Evolutionary conservation across 2,113 vertebrate genomes (phyloP), one percentile per base, ranked within the genome.

Genomic region (Erythrolamprus reginae): DNA sequence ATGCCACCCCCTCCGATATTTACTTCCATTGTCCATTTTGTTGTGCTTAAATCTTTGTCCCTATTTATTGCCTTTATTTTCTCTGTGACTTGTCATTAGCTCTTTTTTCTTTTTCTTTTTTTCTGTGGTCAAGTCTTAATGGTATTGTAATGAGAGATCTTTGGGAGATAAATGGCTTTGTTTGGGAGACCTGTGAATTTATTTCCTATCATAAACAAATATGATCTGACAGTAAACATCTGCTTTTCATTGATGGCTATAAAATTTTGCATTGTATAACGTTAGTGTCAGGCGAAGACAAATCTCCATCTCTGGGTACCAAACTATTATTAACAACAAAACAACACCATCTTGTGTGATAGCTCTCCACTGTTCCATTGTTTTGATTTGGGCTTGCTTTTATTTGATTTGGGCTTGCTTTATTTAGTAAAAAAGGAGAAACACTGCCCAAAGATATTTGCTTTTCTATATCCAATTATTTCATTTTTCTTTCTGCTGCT

Each of bases 381-480:
- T 42, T 28, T 85, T 89, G 24, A 10, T 45, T 5, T 53, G 7
- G 13, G 4, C 33, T 42, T 56, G 52, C 83, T 89, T 89, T 82
- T 82, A 21, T 56, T 48, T 89, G 24, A 10, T 45, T 5, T 53
- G 7, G 13, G 4, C 33, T 42, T 56, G 52, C 83, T 84, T 56
- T 58, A 53, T 84, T 21, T 28, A 77, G 8, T 24, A 89, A 93
- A 1, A 2, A 87, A 45, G 47, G 90, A 51, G 82, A 91, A 50
- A 42, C 19, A 12, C 47, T 94, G 50, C 82, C 86, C 33, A 10
- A 5, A 0, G 10, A 70, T 88, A 38, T 92, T 0, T 87, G 82
- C 90, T 93, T 93, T 92, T 89, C 28, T 70, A 84, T 51, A 82
- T 89, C 88, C 89, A 82, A 86, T 92, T 88, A 51, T 82, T 82